These are phyloP conservation scores for Iguana delicatissima DNA, from an alignment of 2,797 vertebrate species.

Conservation along the genomic window DNA sequence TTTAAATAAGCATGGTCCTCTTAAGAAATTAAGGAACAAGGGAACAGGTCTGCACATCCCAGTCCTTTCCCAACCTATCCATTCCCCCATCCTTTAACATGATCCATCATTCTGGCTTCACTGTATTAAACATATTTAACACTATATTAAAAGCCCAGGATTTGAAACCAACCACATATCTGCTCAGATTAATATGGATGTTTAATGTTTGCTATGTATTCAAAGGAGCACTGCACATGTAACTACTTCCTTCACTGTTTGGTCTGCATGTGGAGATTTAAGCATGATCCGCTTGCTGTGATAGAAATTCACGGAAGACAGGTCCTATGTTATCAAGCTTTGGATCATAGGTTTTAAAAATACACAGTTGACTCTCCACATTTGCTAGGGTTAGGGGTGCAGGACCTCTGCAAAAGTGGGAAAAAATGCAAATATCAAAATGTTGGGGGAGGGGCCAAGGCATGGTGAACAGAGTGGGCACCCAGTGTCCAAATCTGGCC, in stretches of 20 bases:
- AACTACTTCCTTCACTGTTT: background rate
- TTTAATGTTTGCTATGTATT: background rate
- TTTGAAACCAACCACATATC: constrained; percentile 1
- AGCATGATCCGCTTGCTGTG: background rate
- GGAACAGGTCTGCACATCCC: background rate
- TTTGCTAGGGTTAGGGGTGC: too few species aligned
- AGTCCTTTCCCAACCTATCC: background rate
- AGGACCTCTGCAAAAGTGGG: too few species aligned
- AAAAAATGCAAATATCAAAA: too few species aligned
- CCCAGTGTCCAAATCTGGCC: too few species aligned
- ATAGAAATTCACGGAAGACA: too few species aligned
- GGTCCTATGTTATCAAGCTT: background rate
- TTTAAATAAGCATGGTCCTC: background rate
- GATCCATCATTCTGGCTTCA: background rate
- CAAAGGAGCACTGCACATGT: background rate
- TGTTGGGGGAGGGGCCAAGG: too few species aligned
- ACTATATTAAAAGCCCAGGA: background rate
- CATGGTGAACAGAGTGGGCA: too few species aligned
- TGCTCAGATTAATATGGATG: background rate
- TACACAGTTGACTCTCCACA: too few species aligned
- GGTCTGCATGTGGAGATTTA: background rate
- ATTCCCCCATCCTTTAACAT: background rate
- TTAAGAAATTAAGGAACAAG: background rate
- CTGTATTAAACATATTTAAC: background rate
- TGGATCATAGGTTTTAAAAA: background rate